Percentiles rank a stretch among this genome's conserved stretches.
These are phyloP conservation scores for Leptosomus discolor DNA, from an alignment of 2,113 vertebrate genomes.

Conservation along the genomic window DNA sequence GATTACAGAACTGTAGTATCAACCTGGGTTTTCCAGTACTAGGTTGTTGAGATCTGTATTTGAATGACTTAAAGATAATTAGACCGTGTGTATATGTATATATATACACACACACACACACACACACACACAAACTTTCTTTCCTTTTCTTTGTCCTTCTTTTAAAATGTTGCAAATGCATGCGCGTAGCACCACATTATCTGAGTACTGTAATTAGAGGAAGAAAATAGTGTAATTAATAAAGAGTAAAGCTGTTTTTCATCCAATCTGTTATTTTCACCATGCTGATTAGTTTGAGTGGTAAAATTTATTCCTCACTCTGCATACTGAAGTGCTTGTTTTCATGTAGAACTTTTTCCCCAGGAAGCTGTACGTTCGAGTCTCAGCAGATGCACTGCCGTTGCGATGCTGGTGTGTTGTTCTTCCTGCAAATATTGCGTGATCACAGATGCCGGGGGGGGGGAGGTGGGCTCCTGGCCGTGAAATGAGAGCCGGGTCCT, in stretches of 20 bases:
- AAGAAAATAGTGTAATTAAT: background rate
- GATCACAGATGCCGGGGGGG: background rate
- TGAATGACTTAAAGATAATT: background rate
- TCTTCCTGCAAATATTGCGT: background rate
- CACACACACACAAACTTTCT: background rate
- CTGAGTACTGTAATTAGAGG: background rate
- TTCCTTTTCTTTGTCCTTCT: background rate
- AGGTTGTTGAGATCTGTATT: background rate
- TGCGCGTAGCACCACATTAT: background rate
- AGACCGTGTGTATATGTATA: background rate
- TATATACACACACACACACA: background rate
- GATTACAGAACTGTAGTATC: slow-evolving; percentile 6
- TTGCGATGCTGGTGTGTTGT: background rate
- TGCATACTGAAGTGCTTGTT: background rate
- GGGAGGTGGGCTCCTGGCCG: background rate
- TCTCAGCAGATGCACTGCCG: background rate
- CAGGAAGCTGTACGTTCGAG: background rate
- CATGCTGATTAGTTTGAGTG: background rate
- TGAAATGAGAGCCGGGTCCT: background rate
- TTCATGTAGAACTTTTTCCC: background rate
- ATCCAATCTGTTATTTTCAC: background rate
- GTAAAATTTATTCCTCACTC: background rate
- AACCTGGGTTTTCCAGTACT: background rate
- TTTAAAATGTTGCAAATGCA: background rate
- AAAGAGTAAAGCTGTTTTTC: background rate